Percentiles rank a stretch among this genome's conserved stretches.
These are phyloP conservation scores for Ceyx cyanopectus DNA, from an alignment of 2,113 vertebrate genomes.

Conservation along the genomic window DNA sequence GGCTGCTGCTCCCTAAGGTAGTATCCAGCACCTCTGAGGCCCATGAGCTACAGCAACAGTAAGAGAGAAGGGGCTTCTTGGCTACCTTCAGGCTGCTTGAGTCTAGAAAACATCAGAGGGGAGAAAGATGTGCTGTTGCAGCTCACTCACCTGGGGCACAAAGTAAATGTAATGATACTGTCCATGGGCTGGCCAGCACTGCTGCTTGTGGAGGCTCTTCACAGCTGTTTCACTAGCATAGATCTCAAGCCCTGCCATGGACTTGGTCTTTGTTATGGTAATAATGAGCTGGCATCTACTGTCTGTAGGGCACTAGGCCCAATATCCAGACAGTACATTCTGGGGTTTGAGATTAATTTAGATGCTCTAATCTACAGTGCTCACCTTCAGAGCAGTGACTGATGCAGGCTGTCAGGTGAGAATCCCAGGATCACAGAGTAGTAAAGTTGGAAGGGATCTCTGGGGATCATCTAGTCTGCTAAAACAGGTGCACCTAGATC, in stretches of 20 bases:
- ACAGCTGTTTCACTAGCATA: background rate
- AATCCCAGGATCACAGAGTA: too few species aligned
- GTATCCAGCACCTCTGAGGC: background rate
- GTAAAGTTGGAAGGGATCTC: too few species aligned
- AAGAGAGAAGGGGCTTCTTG: background rate
- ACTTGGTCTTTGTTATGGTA: background rate
- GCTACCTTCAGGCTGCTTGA: background rate
- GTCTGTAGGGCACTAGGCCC: background rate
- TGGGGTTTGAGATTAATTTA: background rate
- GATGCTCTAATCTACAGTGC: background rate
- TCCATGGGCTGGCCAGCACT: background rate
- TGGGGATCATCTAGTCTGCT: too few species aligned
- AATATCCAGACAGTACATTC: background rate
- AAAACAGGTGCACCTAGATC: too few species aligned
- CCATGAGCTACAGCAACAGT: background rate
- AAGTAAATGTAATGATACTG: background rate
- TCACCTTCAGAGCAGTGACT: background rate
- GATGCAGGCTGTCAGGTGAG: background rate
- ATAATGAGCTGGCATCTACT: background rate
- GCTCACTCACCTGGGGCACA: background rate
- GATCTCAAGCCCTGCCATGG: background rate
- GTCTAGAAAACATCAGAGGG: background rate
- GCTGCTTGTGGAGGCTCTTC: background rate
- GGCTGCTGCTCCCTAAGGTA: background rate
- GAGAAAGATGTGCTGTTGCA: background rate